These are phyloP conservation scores for Andrena bicolor DNA, from an alignment of 2,888 invertebrate species.

Conservation along the genomic window DNA sequence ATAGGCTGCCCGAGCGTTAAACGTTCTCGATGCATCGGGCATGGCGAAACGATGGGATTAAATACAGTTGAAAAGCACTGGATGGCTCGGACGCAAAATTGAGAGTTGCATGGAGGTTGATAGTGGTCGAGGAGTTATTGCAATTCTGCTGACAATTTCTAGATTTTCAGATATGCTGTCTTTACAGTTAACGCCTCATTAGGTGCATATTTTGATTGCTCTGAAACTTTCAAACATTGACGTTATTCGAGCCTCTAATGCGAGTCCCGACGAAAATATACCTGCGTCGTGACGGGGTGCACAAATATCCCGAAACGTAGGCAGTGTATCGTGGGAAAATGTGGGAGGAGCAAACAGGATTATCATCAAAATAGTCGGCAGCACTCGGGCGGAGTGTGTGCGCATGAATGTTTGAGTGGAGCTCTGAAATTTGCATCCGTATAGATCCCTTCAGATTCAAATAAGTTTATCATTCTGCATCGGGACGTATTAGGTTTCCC, in stretches of 20 bases:
- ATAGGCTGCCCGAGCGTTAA: constrained; percentile 43
- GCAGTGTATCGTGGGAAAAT: background rate
- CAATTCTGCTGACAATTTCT: background rate
- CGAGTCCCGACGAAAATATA: too few relatives aligned
- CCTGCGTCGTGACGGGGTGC: background rate
- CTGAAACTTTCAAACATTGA: too few relatives aligned
- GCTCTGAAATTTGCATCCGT: constrained; percentile 28
- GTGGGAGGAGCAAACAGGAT: constrained; percentile 14
- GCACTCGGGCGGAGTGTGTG: background rate
- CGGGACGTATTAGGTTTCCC: constrained; percentile 22
- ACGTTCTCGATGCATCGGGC: constrained; percentile 36
- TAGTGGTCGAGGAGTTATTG: background rate
- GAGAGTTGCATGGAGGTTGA: background rate
- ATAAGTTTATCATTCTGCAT: constrained; percentile 29
- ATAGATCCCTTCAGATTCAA: constrained; percentile 29
- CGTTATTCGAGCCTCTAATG: too few relatives aligned
- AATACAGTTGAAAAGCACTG: constrained; percentile 24
- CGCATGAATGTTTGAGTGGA: constrained; percentile 23
- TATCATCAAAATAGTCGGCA: constrained; percentile 29
- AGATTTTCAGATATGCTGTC: too few relatives aligned
- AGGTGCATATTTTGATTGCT: too few relatives aligned
- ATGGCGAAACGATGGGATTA: constrained; percentile 35
- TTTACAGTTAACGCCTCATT: too few relatives aligned
- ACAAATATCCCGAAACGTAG: background rate
- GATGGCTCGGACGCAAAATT: background rate